phyloP scores from a whole-genome alignment of 2,888 invertebrate species.

The Iselma pallidipennis region DNA sequence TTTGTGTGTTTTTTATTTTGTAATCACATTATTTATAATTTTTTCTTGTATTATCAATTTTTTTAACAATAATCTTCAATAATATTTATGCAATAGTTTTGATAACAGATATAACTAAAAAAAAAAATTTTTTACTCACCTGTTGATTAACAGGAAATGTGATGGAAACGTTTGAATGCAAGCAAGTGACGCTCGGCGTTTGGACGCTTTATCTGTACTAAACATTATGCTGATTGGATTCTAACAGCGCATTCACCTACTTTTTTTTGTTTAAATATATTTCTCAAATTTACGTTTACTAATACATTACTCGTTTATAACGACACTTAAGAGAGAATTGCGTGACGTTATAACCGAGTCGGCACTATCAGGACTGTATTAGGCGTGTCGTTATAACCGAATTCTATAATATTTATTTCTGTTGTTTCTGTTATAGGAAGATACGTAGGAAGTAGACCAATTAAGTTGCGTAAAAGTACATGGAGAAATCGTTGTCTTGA shows the following conservation, averaged over 20 bases:
- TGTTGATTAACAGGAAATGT: conserved; percentile 9
- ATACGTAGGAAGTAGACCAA: conserved; percentile 98
- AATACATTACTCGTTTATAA: not conserved
- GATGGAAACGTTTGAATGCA: conserved; percentile 11
- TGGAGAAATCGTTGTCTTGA: conserved; percentile 96
- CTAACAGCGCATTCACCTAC: conserved; percentile 13
- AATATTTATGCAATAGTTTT: no score
- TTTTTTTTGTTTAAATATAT: not conserved
- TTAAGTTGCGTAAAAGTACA: conserved; percentile 94
- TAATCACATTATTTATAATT: no score
- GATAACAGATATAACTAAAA: not conserved
- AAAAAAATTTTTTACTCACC: conserved; percentile 12
- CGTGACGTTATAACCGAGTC: no score
- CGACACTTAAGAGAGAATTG: not conserved
- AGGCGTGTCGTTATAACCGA: not conserved
- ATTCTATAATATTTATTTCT: not conserved
- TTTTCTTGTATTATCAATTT: no score
- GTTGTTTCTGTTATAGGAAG: conserved; percentile 68
- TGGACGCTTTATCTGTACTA: not conserved
- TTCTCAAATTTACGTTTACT: not conserved
- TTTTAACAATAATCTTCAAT: not conserved
- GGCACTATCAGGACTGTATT: no score
- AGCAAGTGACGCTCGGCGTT: conserved; percentile 17
- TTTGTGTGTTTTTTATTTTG: no score
- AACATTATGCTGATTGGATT: not conserved